These are phyloP conservation scores for Lydus trimaculatus DNA, from an alignment of 2,888 invertebrate species.

Conservation along the genomic window DNA sequence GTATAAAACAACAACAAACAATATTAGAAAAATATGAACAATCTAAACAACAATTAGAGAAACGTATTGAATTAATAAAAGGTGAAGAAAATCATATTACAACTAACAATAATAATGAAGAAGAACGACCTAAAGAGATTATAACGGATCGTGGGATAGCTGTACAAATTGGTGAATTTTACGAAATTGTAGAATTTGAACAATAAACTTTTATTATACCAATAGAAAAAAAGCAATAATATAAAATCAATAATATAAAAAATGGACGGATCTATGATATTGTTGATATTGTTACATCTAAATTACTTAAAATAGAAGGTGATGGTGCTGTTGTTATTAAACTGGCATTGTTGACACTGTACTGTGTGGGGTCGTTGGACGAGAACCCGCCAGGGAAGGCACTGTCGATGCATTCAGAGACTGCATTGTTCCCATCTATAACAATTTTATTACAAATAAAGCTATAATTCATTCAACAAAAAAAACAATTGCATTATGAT, in stretches of 20 bases:
- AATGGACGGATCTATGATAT: constrained; percentile 32
- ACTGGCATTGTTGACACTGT: constrained; percentile 88
- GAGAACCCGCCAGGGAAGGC: constrained; percentile 86
- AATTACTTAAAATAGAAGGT: constrained; percentile 31
- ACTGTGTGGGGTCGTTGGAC: constrained; percentile 90
- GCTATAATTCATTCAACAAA: too few relatives aligned
- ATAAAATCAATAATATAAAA: constrained; percentile 10
- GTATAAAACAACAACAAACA: constrained; percentile 35
- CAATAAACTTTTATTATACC: constrained; percentile 27
- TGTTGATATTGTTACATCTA: constrained; percentile 26
- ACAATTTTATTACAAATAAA: constrained; percentile 30
- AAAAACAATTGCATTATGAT: too few relatives aligned
- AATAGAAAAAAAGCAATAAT: constrained; percentile 13
- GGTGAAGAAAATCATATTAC: constrained; percentile 29
- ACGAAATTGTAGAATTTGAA: constrained; percentile 53
- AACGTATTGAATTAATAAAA: constrained; percentile 42
- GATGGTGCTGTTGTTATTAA: constrained; percentile 12
- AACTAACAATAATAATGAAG: constrained; percentile 9
- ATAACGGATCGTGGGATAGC: constrained; percentile 50
- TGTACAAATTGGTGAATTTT: constrained; percentile 48
- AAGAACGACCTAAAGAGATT: constrained; percentile 45
- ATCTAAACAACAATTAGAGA: constrained; percentile 43
- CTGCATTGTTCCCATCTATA: constrained; percentile 90
- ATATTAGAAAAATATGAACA: constrained; percentile 39
- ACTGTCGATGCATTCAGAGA: constrained; percentile 84